These are phyloP conservation scores for Loxodonta africana DNA, from an alignment of 2,113 vertebrate species.

Conservation along the genomic window DNA sequence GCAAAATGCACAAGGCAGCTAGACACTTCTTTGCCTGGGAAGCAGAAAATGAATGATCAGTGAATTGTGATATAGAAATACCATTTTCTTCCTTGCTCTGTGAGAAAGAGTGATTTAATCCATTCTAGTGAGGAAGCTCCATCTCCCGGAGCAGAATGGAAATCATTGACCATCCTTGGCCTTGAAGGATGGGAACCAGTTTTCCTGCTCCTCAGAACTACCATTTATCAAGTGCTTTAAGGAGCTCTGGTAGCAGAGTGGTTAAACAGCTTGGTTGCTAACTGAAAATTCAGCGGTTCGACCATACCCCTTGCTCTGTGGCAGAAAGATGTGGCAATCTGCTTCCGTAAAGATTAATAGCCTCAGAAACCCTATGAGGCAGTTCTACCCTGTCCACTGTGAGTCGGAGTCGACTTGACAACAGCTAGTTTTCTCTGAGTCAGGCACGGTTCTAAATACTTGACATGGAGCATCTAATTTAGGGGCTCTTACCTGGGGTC, in stretches of 20 bases:
- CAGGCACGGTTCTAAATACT: background rate
- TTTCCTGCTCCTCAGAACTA: background rate
- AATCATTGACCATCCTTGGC: background rate
- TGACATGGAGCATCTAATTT: fast-evolving
- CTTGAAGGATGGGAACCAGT: background rate
- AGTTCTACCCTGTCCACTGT: no score
- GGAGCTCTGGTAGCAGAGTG: no score
- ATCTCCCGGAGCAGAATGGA: background rate
- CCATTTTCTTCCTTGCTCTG: background rate
- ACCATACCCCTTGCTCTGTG: no score
- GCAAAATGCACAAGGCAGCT: background rate
- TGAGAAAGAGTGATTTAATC: background rate
- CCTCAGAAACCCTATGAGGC: no score
- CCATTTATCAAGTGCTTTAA: background rate
- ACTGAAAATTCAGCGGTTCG: no score
- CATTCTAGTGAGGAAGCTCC: background rate
- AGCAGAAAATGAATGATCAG: background rate
- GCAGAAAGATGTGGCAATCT: no score
- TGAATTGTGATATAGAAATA: background rate
- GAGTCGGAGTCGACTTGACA: no score
- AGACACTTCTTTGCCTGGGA: background rate
- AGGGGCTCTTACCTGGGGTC: background rate
- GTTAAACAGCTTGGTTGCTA: no score
- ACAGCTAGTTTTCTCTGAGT: background rate
- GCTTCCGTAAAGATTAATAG: no score